A percentile compares a stretch with the other conserved stretches of the same genome.
Evolutionary conservation across 2,888 invertebrate species (phyloP).

Genomic region (Diplolepis rosae): DNA sequence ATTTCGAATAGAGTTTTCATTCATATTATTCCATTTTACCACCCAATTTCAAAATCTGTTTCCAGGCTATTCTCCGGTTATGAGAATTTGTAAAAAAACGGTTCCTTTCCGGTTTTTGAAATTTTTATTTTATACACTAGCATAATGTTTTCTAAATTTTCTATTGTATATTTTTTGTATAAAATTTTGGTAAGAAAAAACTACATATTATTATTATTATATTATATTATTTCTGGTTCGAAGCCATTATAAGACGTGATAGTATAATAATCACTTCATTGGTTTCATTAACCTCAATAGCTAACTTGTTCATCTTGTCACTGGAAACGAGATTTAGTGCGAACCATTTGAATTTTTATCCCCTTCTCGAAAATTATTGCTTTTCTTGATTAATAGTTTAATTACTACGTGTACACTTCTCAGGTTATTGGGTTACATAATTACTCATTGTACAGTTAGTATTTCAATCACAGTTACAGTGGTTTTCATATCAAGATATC

Average conservation of each 20-base stretch:
- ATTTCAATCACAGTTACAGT: too few relatives aligned
- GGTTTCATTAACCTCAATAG: neutral
- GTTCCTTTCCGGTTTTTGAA: neutral
- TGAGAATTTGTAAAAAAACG: too few relatives aligned
- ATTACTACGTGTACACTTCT: neutral
- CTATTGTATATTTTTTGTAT: too few relatives aligned
- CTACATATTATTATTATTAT: too few relatives aligned
- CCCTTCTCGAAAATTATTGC: neutral
- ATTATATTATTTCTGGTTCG: neutral
- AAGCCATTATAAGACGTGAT: neutral
- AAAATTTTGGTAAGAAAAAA: too few relatives aligned
- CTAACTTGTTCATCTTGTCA: neutral
- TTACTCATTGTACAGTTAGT: too few relatives aligned
- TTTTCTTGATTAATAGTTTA: neutral
- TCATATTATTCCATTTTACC: too few relatives aligned
- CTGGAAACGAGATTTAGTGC: neutral
- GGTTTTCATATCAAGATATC: too few relatives aligned
- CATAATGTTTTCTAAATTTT: neutral
- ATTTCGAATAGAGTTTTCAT: too few relatives aligned
- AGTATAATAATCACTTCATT: constrained; percentile 1
- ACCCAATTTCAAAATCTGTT: too few relatives aligned
- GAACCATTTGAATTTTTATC: neutral
- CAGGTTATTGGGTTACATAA: neutral
- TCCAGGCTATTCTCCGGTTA: too few relatives aligned
- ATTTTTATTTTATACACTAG: neutral